Base-by-base conservation (phyloP, 2,888 invertebrate species). In the Rhogogaster chlorosoma region DNA sequence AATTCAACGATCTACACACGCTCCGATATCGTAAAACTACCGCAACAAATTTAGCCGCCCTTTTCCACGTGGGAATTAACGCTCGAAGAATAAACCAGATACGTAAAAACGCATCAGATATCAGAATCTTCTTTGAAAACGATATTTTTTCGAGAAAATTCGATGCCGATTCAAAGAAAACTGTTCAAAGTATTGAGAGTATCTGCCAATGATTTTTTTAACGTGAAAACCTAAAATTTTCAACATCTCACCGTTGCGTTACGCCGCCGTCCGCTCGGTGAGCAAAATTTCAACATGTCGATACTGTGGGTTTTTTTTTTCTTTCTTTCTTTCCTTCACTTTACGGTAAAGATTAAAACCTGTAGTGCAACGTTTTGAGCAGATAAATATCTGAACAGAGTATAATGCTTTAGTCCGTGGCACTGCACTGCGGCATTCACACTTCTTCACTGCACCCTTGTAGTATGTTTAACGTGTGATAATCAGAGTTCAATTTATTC, bases 221-320 rank as follows among this genome's bases (percentile, higher is more conserved):
- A 29, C 15, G 36, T 61, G 61, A 38, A 61, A 32, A 32, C n/a
- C 18, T 77, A 32, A 80, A 61, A 80, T 80, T 61, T 36, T 61
- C 38, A 80, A 38, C 64, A 57, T 88, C 90, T 90, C 94, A 94
- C 94, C 93, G 93, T 94, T 89, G 94, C 92, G 88, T 94, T 94
- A 90, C 95, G 94, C 89, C 95, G 94, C 91, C 94, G 94, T 87
- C 95, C 94, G 89, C 94, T 94, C 90, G 95, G 95, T 89, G 95
- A 95, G 90, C 95, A 95, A 91, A 95, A 95, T 94, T 95, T 95
- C 93, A 95, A 93, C 95, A 95, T 95, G 92, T 89, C 93, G 92
- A 53, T 78, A 75, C 29, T 22, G 22, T 36, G 49, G 57, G 78
- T 18, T 45, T 77, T 29, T 18, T 3, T 45, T n/a, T 7, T 32